Percentiles rank a stretch among this genome's conserved stretches.
Conservation (phyloP, 1,140 invertebrate species). For the Ostrea edulis region DNA sequence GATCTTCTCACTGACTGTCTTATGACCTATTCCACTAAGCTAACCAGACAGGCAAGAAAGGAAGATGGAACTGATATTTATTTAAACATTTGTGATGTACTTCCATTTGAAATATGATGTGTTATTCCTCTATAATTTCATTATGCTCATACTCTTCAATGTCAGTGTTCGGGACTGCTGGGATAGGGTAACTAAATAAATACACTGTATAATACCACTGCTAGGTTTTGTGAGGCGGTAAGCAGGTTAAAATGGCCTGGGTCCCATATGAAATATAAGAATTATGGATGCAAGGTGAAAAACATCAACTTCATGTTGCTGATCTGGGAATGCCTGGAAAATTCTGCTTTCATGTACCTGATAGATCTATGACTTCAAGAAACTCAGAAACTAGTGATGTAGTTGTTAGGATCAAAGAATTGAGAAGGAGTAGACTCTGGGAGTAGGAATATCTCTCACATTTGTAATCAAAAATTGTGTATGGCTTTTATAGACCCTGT, state of each 20-base stretch:
- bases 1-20: too few species aligned
- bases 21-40: too few species aligned
- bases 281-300: background rate
- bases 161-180: background rate
- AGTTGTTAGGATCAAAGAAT: too few species aligned
- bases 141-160: background rate
- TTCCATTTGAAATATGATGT: background rate
- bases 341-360: too few species aligned
- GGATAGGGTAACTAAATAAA: background rate
- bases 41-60: too few species aligned
- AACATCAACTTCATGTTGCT: background rate
- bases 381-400: background rate
- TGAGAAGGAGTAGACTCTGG: too few species aligned
- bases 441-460: too few species aligned
- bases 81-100: too few species aligned
- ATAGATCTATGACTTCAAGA: background rate
- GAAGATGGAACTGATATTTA: too few species aligned
- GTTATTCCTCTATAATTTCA: background rate
- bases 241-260: background rate
- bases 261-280: background rate
- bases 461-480: too few species aligned
- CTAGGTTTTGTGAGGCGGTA: background rate
- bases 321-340: too few species aligned
- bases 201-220: background rate
- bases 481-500: too few species aligned